Percentiles rank a stretch among this genome's conserved stretches.
Conservation (phyloP, 2,888 invertebrate species). For the Rosalia funebris region DNA sequence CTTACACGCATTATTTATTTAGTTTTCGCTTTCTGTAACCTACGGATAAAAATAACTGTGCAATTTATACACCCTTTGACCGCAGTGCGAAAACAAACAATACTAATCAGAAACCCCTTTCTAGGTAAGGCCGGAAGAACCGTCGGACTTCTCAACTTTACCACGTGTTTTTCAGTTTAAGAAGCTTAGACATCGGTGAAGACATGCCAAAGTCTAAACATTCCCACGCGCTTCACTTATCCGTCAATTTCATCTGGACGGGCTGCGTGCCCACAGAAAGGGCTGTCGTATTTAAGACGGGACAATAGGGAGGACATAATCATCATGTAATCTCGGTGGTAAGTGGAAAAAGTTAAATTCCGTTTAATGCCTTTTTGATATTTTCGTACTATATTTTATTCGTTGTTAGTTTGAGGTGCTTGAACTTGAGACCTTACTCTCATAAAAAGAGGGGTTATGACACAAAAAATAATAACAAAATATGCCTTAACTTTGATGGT, state of each 20-base stretch:
- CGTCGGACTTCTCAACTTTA: slow-evolving; percentile 41
- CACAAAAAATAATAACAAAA: no score
- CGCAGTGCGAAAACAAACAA: not conserved
- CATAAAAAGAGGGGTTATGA: no score
- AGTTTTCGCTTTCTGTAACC: no score
- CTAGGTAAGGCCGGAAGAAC: slow-evolving; percentile 16
- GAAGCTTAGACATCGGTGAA: slow-evolving; percentile 45
- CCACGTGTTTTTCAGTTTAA: slow-evolving; percentile 49
- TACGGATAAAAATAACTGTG: no score
- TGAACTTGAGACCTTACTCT: no score
- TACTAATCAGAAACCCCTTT: slow-evolving; percentile 6
- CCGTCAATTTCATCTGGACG: slow-evolving; percentile 26
- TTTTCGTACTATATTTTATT: no score
- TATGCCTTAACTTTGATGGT: no score
- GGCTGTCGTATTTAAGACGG: slow-evolving; percentile 16
- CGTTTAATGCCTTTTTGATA: not conserved
- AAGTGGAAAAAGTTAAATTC: slow-evolving; percentile 4
- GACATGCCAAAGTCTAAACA: slow-evolving; percentile 49
- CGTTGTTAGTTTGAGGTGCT: no score
- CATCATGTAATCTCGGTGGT: slow-evolving; percentile 10
- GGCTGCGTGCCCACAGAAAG: slow-evolving; percentile 14
- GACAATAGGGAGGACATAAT: slow-evolving; percentile 13
- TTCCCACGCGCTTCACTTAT: slow-evolving; percentile 49
- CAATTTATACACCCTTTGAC: not conserved
- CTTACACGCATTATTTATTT: not conserved